These are phyloP conservation scores for Plagiodera versicolora DNA, from an alignment of 2,888 invertebrate species.

Conservation along the genomic window DNA sequence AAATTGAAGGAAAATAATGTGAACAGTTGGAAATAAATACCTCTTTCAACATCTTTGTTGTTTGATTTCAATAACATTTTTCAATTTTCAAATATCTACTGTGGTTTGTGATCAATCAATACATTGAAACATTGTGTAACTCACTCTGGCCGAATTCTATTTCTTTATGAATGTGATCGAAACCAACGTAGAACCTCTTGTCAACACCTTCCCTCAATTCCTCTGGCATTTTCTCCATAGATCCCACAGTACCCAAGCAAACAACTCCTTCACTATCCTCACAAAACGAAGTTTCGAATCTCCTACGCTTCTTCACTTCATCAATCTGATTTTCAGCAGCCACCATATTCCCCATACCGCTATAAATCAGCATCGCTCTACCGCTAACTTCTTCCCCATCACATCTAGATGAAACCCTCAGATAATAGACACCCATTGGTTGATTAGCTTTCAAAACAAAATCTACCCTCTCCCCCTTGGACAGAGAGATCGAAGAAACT, in stretches of 20 bases:
- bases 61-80: no score
- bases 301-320: conserved; percentile 28
- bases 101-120: no score
- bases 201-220: conserved; percentile 57
- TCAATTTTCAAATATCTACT: no score
- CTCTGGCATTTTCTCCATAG: conserved; percentile 58
- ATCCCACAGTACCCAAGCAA: conserved; percentile 64
- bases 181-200: conserved; percentile 67
- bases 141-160: not conserved
- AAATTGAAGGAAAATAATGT: no score
- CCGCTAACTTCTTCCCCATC: conserved; percentile 59
- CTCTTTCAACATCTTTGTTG: no score
- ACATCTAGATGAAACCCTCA: conserved; percentile 60
- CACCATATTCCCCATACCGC: conserved; percentile 22
- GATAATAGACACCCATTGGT: conserved; percentile 62
- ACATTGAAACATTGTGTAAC: not conserved
- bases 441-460: conserved; percentile 69
- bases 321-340: conserved; percentile 12
- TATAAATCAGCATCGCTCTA: conserved; percentile 59
- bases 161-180: conserved; percentile 58
- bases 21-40: no score
- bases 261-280: conserved; percentile 55
- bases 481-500: conserved; percentile 61
- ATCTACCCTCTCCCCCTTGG: conserved; percentile 76
- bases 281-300: conserved; percentile 47